Conservation (phyloP, 2,888 invertebrate genomes). For the Hirtodrosophila trivittata region DNA sequence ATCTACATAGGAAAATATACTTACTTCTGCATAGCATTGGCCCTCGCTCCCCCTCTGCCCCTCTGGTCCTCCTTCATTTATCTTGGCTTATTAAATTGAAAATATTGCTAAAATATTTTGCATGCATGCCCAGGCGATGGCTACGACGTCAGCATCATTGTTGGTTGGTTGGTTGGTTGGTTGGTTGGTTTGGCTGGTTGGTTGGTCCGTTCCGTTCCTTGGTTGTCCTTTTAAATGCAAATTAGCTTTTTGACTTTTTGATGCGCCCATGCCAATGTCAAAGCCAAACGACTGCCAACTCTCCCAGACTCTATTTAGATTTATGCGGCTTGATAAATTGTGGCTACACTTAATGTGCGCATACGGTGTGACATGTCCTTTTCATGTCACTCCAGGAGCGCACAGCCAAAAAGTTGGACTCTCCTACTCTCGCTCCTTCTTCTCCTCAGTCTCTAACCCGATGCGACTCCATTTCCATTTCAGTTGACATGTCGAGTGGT, state of each 20-base stretch:
- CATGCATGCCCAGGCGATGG: conserved; percentile 36
- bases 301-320: conserved; percentile 76
- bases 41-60: conserved; percentile 1
- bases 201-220: conserved; percentile 44
- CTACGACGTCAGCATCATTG: conserved; percentile 54
- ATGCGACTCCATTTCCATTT: conserved; percentile 54
- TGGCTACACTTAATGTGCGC: conserved; percentile 77
- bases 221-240: conserved; percentile 76
- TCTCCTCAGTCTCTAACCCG: background rate
- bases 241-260: conserved; percentile 80
- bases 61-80: conserved; percentile 62
- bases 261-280: conserved; percentile 58
- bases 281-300: conserved; percentile 38
- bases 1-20: conserved; percentile 33
- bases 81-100: conserved; percentile 80
- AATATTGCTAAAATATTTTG: conserved; percentile 68
- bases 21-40: conserved; percentile 10
- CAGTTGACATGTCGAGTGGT: conserved; percentile 78
- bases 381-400: conserved; percentile 67
- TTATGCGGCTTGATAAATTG: conserved; percentile 78
- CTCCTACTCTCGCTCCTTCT: conserved; percentile 4
- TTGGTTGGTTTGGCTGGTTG: no score
- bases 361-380: conserved; percentile 78
- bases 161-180: no score
- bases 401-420: conserved; percentile 64